A percentile compares a stretch with the other conserved stretches of the same genome.
These are phyloP conservation scores for Clavelina lepadiformis DNA, from an alignment of 23 tunicate genomes.

Conservation along the genomic window DNA sequence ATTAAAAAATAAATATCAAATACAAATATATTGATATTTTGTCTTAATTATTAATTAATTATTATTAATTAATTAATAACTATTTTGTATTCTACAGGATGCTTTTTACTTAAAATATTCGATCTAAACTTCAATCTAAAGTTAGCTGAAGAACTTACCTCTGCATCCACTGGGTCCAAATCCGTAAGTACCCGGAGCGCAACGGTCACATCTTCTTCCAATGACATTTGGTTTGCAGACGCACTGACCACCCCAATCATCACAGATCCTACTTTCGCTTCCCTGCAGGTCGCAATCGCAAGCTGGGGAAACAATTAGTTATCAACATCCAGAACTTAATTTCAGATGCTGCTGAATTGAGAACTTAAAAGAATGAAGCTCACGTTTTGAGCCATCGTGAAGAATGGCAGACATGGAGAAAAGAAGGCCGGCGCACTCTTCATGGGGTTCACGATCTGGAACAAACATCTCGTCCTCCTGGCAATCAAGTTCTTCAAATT, in stretches of 20 bases:
- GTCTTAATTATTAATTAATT: neutral
- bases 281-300: conserved; percentile 98
- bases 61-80: conserved; percentile 3
- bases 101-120: too few relatives aligned
- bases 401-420: conserved; percentile 82
- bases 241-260: conserved; percentile 85
- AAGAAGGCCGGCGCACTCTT: conserved; percentile 66
- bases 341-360: too few relatives aligned
- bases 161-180: conserved; percentile 86
- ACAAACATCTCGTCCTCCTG: conserved; percentile 59
- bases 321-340: neutral
- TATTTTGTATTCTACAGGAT: too few relatives aligned
- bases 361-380: conserved; percentile 8
- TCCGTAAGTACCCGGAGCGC: conserved; percentile 91
- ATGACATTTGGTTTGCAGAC: conserved; percentile 87
- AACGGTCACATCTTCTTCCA: conserved; percentile 87
- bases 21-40: conserved; percentile 1
- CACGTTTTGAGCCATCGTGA: conserved; percentile 83
- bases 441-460: conserved; percentile 49
- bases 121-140: too few relatives aligned
- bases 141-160: conserved; percentile 41
- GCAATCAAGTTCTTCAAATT: conserved; percentile 65
- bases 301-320: conserved; percentile 28
- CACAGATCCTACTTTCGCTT: conserved; percentile 75
- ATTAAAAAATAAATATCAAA: too few relatives aligned